Conservation (phyloP, 2,113 vertebrate genomes). For the Etia nguti region DNA sequence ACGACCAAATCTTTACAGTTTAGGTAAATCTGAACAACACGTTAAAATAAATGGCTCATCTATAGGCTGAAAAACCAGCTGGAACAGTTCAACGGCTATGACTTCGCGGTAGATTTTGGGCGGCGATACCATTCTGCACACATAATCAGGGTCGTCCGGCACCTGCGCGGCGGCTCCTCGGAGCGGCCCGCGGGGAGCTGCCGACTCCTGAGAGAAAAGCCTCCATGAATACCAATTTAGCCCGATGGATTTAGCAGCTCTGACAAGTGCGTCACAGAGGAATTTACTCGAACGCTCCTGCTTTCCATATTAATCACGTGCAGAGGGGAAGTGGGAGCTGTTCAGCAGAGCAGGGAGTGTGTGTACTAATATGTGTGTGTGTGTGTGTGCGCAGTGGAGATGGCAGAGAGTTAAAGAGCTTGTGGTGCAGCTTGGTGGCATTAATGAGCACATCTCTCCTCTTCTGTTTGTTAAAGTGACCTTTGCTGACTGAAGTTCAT, state of each 20-base stretch:
- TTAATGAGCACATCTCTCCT: constrained; percentile 18
- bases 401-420: constrained; percentile 11
- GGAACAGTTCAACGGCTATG: constrained; percentile 29
- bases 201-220: constrained; percentile 42
- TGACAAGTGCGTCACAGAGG: constrained; percentile 55
- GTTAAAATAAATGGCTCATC: background rate
- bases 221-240: constrained; percentile 74
- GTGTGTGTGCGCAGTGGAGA: background rate
- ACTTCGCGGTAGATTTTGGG: constrained; percentile 28
- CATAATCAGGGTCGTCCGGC: constrained; percentile 41
- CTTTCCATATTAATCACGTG: constrained; percentile 63
- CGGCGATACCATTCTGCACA: background rate
- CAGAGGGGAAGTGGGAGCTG: background rate
- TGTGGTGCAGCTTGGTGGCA: background rate
- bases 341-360: background rate
- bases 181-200: constrained; percentile 31
- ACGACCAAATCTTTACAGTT: background rate
- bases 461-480: background rate
- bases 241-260: constrained; percentile 59
- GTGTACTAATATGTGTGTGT: background rate
- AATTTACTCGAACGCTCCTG: constrained; percentile 49
- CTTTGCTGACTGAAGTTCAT: background rate
- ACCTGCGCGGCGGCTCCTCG: constrained; percentile 44
- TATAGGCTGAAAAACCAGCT: background rate
- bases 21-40: background rate